Base-by-base conservation (phyloP, 2,113 vertebrate genomes). In the Myrmecophaga tridactyla region DNA sequence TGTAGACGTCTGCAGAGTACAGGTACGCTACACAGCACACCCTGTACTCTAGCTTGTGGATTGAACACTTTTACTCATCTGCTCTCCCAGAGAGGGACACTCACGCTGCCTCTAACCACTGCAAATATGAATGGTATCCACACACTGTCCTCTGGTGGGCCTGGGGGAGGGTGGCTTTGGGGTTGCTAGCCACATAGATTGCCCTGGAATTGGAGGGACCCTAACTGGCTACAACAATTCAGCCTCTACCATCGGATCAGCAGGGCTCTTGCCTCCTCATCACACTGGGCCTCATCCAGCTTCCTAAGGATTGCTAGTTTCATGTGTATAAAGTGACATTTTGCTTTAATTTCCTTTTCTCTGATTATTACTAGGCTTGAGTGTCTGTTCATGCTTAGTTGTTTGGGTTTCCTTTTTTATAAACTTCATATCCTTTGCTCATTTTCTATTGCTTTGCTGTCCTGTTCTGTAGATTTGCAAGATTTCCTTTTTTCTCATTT, bases 401-500 rank as follows among this genome's bases (percentile, higher is more conserved):
- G 60, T 51, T 56, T 34, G 21, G 8, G 23, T 39, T 65, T 81
- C 70, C 67, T 90, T 86, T 82, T 80, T 10, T 10, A 41, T 65
- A 70, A 65, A 39, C 70, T 51, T 80, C 13, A 14, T 36, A 29
- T 46, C 70, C 39, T 90, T 92, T 65, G 67, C 65, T 69, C 81
- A 90, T 58, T 84, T 90, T 36, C 75, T 83, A 48, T 62, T 80
- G 62, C 27, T 93, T 60, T 75, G 25, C 9, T 80, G 25, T 65
- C 25, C 31, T 93, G 73, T 89, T 56, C 72, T 60, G 17, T 1
- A 31, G 69, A 78, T n/a, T 70, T 83, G 63, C 51, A 80, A 11
- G 11, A 94, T 58, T 85, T 92, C 51, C 80, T 81, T 82, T 34
- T 77, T 85, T 70, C 34, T 70, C 34, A 82, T 67, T 65, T 72